Percentiles rank a stretch among this genome's conserved stretches.
Evolutionary conservation across 1,140 invertebrate genomes (phyloP).

Genomic region (Drosophila watanabei): DNA sequence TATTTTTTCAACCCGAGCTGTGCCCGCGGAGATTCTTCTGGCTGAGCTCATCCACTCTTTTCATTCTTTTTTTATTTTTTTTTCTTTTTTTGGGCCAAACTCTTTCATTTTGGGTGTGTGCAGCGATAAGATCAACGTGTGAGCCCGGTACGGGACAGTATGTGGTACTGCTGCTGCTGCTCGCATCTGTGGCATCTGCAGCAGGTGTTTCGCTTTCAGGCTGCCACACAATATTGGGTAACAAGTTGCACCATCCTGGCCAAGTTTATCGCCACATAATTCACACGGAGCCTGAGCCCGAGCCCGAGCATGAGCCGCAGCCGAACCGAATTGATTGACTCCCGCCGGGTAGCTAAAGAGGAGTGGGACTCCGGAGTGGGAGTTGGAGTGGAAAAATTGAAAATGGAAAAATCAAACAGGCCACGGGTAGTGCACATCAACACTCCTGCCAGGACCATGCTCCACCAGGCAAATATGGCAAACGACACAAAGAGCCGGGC

Average conservation of each 20-base stretch:
- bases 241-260: constrained; percentile 75
- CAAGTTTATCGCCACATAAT: constrained; percentile 80
- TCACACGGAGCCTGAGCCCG: constrained; percentile 50
- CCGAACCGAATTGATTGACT: constrained; percentile 72
- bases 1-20: not conserved
- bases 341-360: constrained; percentile 11
- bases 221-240: constrained; percentile 77
- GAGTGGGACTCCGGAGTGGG: constrained; percentile 13
- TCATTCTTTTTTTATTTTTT: not conserved
- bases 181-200: constrained; percentile 68
- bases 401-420: constrained; percentile 65
- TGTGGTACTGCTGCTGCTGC: constrained; percentile 9
- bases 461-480: constrained; percentile 55
- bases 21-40: constrained; percentile 33
- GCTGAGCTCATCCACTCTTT: constrained; percentile 15
- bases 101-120: constrained; percentile 77
- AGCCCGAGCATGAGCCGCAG: constrained; percentile 13
- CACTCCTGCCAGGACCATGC: constrained; percentile 52
- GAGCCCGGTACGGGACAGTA: constrained; percentile 36
- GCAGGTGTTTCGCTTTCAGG: constrained; percentile 78
- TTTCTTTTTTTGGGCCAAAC: constrained; percentile 41
- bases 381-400: constrained; percentile 49
- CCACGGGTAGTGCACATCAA: constrained; percentile 9
- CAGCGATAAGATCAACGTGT: constrained; percentile 76
- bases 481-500: constrained; percentile 51